Evolutionary conservation across 1,140 invertebrate genomes (phyloP).

Genomic region (Nomia melanderi): DNA sequence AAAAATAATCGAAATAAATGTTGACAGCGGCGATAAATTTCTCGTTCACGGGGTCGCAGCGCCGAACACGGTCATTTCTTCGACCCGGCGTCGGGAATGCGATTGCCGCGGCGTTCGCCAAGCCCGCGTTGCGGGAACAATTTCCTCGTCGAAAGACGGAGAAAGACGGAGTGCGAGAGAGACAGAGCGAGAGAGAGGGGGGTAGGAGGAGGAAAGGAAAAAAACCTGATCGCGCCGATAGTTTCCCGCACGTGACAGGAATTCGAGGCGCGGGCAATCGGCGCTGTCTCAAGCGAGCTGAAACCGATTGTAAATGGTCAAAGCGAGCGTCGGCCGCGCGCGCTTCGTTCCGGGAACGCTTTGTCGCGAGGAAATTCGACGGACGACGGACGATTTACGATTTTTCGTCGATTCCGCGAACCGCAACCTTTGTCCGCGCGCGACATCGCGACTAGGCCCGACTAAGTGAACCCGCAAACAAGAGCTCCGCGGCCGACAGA

Average conservation of each 20-base stretch:
- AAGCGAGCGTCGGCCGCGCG: background rate
- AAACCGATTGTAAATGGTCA: conserved; percentile 11
- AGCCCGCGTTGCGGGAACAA: conserved; percentile 56
- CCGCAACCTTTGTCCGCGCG: conserved; percentile 22
- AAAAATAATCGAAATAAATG: background rate
- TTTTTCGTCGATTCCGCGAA: conserved; percentile 26
- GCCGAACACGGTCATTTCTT: conserved; percentile 31
- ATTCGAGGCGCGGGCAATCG: conserved; percentile 60
- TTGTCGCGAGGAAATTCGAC: background rate
- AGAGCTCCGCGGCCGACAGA: conserved; percentile 22
- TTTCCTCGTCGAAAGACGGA: conserved; percentile 45
- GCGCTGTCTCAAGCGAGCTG: conserved; percentile 3
- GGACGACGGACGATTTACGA: background rate
- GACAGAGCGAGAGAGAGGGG: background rate
- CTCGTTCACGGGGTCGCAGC: background rate
- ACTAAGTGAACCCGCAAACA: conserved; percentile 54
- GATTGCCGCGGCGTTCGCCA: conserved; percentile 59
- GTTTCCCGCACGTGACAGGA: conserved; percentile 72
- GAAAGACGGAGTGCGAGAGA: background rate
- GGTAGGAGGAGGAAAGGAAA: conserved; percentile 28
- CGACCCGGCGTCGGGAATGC: conserved; percentile 56
- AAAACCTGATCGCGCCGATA: conserved; percentile 59
- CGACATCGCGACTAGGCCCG: conserved; percentile 2
- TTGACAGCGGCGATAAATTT: conserved; percentile 36
- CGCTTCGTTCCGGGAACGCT: conserved; percentile 3